Evolutionary conservation across 1,140 invertebrate genomes (phyloP).

Genomic region (Diplogasteroides magnus): DNA sequence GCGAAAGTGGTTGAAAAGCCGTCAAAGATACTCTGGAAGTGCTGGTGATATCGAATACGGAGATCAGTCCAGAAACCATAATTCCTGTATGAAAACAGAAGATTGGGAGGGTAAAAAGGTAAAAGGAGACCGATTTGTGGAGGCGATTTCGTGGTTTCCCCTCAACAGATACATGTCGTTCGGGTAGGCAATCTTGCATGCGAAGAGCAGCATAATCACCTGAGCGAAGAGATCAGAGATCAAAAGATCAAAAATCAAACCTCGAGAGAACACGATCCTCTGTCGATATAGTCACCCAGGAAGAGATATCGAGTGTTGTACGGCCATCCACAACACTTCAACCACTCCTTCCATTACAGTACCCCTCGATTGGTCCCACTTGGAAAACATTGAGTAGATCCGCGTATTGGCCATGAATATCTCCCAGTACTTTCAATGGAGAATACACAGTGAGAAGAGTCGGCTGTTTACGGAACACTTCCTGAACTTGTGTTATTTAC

Average conservation of each 20-base stretch:
- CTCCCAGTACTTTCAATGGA: background rate
- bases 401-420: background rate
- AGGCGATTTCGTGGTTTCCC: constrained; percentile 66
- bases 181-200: constrained; percentile 59
- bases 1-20: background rate
- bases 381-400: background rate
- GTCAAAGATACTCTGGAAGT: background rate
- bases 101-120: background rate
- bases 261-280: constrained; percentile 72
- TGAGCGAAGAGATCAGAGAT: constrained; percentile 40
- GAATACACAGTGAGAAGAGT: background rate
- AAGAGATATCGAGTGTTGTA: constrained; percentile 98
- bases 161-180: constrained; percentile 66
- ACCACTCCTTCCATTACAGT: background rate
- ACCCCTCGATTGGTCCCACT: background rate
- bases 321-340: constrained; percentile 70
- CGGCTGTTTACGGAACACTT: background rate
- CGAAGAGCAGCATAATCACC: constrained; percentile 38
- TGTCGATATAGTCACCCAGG: constrained; percentile 82
- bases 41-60: background rate
- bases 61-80: background rate
- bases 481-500: background rate
- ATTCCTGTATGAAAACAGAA: background rate
- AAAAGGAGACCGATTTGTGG: constrained; percentile 58
- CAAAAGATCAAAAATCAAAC: no score